Evolutionary conservation across 37 sponge, comb jelly and placozoan species (phyloP).

Genomic region (Aphrocallistes beatrix): DNA sequence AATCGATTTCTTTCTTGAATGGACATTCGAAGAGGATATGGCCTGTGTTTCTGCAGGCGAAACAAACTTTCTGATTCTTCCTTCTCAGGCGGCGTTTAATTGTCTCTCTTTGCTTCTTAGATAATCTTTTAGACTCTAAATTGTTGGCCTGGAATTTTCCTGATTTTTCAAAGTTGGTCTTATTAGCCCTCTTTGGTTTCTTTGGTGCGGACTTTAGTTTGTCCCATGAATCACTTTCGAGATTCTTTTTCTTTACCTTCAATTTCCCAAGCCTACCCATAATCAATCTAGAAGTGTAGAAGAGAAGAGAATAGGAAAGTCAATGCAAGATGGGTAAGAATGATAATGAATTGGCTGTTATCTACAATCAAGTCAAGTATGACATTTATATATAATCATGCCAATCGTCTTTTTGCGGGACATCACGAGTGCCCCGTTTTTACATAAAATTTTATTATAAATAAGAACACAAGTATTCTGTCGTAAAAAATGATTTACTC

Average conservation of each 20-base stretch:
- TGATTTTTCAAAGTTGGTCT: not conserved
- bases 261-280: not conserved
- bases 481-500: too few species aligned
- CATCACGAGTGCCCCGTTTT: too few species aligned
- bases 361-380: too few species aligned
- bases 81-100: constrained; percentile 6
- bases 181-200: not conserved
- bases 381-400: too few species aligned
- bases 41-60: not conserved
- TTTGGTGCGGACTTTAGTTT: not conserved
- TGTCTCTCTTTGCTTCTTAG: not conserved
- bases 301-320: too few species aligned
- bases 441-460: too few species aligned
- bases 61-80: constrained; percentile 5
- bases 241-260: not conserved
- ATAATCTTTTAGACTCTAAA: not conserved
- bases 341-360: not conserved
- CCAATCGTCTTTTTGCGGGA: too few species aligned
- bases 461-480: too few species aligned
- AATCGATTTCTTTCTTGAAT: not conserved
- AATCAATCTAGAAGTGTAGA: too few species aligned
- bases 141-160: not conserved
- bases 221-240: not conserved
- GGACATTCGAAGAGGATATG: not conserved
- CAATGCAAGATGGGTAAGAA: not conserved